A percentile compares a stretch with the other conserved stretches of the same genome.
Conservation (phyloP, 64 coral and sea anemone species). For the Stylophora pistillata region DNA sequence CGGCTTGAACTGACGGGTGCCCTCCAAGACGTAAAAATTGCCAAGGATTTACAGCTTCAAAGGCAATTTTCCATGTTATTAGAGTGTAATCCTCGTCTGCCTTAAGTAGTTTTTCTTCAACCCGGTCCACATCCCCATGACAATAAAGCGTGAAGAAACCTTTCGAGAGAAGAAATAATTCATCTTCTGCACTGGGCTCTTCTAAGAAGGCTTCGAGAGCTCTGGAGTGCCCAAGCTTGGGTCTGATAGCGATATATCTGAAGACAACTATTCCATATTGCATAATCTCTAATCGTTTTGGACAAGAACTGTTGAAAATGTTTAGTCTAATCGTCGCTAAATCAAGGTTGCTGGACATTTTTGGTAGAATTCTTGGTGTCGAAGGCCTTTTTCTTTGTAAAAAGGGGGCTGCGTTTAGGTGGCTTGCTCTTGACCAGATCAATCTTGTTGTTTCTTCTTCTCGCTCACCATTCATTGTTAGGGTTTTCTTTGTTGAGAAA, state of each 20-base stretch:
- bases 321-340: no score
- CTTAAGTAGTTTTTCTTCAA: neutral
- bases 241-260: slow-evolving; percentile 5
- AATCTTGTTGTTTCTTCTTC: neutral
- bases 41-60: slow-evolving; percentile 6
- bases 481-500: no score
- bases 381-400: neutral
- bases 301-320: neutral
- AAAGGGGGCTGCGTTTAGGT: neutral
- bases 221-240: slow-evolving; percentile 6
- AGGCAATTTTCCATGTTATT: neutral
- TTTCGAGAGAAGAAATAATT: slow-evolving; percentile 12
- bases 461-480: neutral
- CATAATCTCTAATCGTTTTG: neutral
- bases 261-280: neutral
- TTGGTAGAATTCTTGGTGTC: neutral
- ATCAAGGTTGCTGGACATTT: neutral
- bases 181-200: slow-evolving; percentile 10
- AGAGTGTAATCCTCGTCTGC: neutral
- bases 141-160: slow-evolving; percentile 49
- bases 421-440: neutral
- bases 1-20: neutral
- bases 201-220: neutral
- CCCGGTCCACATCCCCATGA: slow-evolving; percentile 4
- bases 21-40: neutral